Base-by-base conservation (phyloP, 2,888 invertebrate genomes). In the Halictus quadricinctus region DNA sequence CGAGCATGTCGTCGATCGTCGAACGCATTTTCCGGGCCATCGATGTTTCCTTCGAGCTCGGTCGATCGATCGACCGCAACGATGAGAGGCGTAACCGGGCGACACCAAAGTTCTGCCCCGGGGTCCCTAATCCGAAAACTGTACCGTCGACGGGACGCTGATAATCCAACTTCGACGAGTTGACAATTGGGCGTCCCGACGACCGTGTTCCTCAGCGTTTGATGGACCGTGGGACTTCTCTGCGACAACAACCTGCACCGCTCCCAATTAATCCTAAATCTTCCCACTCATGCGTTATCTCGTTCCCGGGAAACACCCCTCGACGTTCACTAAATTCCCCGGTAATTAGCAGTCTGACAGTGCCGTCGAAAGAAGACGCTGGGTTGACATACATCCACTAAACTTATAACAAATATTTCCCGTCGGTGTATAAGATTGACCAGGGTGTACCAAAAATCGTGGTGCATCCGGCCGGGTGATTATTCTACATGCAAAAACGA, bases 141-240 rank as follows among this genome's bases (percentile, higher is more conserved):
- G 72, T 69, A 72, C 58, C 75, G 43, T 36, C 79, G 76, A 54
- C 54, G 54, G 69, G 46, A 75, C 75, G 58, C 18, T 76, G 82
- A 76, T 82, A 82, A 84, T 82, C 84, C 82, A 82, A 84, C 66
- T 84, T 82, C 54, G 79, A 72, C 72, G 79, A 73, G 79, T 75
- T 79, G 84, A 85, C 79, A 83, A 84, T 84, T 58, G 58, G 46
- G n/a, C 76, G 64, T 66, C 25, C 64, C 41, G 72, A 69, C 58
- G 13, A 69, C 5, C 29, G 66, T 36, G 79, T 75, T 82, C 29
- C 82, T 41, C 70, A 15, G 12, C 70, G 60, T 76, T 77, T 46
- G 60, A 81, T 48, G 41, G 73, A 69, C 15, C 18, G 18, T 13
- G 18, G 2, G 18, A 43, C 12, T 46, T 21, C 60, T n/a, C 15